These are phyloP conservation scores for Chrysina gloriosa DNA, from an alignment of 2,888 invertebrate species.

Conservation along the genomic window DNA sequence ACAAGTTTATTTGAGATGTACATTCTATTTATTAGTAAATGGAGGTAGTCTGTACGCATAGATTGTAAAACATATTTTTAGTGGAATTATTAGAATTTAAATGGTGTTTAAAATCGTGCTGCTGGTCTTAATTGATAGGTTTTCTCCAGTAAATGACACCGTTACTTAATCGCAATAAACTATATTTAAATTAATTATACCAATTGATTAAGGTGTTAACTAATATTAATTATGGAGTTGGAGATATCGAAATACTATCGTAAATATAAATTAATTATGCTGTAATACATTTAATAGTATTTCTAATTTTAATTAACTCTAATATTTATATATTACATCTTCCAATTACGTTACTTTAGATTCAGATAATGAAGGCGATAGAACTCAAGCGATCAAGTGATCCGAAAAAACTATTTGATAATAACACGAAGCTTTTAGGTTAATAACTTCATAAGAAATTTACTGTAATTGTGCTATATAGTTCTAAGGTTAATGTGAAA, in stretches of 20 bases:
- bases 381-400: too few species aligned
- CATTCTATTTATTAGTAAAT: too few species aligned
- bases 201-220: slow-evolving; percentile 19
- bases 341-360: background rate
- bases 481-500: too few species aligned
- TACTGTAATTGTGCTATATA: too few species aligned
- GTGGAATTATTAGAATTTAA: slow-evolving; percentile 28
- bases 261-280: slow-evolving; percentile 17
- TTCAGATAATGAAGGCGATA: background rate
- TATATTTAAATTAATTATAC: slow-evolving; percentile 10
- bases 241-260: slow-evolving; percentile 7
- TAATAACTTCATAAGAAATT: too few species aligned
- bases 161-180: slow-evolving; percentile 17
- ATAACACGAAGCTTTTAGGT: too few species aligned
- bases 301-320: slow-evolving; percentile 7
- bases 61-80: slow-evolving; percentile 4
- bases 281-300: too few species aligned
- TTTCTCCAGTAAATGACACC: slow-evolving; percentile 10
- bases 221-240: slow-evolving; percentile 11
- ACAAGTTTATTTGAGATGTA: too few species aligned
- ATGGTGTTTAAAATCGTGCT: background rate
- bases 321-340: background rate
- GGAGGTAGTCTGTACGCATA: background rate
- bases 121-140: background rate
- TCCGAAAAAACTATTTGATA: too few species aligned